Evolutionary conservation across 2,113 vertebrate genomes (phyloP), one percentile per base, ranked within the genome.

Genomic region (Gnathonemus longibarbis): DNA sequence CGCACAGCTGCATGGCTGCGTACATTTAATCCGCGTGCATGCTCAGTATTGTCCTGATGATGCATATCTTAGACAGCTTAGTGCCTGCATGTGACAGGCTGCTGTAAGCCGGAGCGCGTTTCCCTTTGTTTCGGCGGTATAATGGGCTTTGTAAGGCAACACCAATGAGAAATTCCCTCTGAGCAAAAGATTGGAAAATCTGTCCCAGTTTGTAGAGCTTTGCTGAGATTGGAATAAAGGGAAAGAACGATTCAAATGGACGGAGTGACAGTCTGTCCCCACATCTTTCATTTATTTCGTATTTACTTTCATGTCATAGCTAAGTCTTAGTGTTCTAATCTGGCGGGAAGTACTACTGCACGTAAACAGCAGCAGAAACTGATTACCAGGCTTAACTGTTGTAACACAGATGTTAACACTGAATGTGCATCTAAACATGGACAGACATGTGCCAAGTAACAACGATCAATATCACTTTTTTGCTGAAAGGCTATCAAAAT

Each of bases 131-230:
- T 93, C 92, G 90, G 89, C 90, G 84, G 89, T 92, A 94, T 95
- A 95, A 95, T 95, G 93, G 93, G 93, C 93, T 95, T 95, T 96
- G 94, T 94, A 95, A 95, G 94, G 95, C 96, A 95, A 96, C 94
- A 95, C 95, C 94, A 93, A 90, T 89, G 94, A 95, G 94, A 95
- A 93, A 94, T 93, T 80, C 31, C 93, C 93, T 92, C 90, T 92
- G 93, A 94, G 92, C 93, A 91, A 66, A 87, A 94, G 94, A 94
- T 94, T 96, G 94, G 92, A 90, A 92, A 92, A 92, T 90, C 24
- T 91, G 92, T 93, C 94, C 95, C 94, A 94, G 93, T 94, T 95
- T 89, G 91, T 88, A 90, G 0, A 92, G 92, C 90, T 92, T 92
- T 90, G 80, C 88, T 90, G 91, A 42, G 93, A 91, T 93, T 93